Conservation (phyloP, 2,797 vertebrate genomes). For the Rhabdophis nuchalis region DNA sequence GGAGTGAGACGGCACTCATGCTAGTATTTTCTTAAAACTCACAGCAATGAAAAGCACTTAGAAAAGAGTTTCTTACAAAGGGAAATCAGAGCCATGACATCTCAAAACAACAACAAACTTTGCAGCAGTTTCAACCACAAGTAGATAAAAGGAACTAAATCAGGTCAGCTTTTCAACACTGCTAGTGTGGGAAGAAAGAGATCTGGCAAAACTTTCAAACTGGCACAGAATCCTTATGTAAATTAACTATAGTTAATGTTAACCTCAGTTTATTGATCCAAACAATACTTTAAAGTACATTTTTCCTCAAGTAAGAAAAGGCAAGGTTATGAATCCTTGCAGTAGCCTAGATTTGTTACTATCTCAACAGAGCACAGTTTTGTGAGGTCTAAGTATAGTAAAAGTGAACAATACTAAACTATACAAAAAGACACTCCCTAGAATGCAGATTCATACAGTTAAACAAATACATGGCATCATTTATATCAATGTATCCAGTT, state of each 20-base stretch:
- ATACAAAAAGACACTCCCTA: not conserved
- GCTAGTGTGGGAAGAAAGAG: not conserved
- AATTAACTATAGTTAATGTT: not conserved
- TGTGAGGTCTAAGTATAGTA: not conserved
- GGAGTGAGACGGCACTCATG: not conserved
- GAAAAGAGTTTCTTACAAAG: not conserved
- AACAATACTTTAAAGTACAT: not conserved
- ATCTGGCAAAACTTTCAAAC: not conserved
- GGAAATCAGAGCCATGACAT: not conserved
- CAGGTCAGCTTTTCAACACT: not conserved
- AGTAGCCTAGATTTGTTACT: not conserved
- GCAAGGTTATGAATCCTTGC: not conserved
- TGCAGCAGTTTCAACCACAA: not conserved
- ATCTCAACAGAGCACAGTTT: not conserved
- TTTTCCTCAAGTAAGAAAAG: not conserved
- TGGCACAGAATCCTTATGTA: not conserved
- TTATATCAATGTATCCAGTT: not conserved
- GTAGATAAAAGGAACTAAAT: not conserved
- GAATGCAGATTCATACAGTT: not conserved
- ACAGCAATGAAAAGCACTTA: not conserved
- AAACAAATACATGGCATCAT: not conserved
- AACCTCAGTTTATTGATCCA: not conserved
- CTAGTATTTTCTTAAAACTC: not conserved
- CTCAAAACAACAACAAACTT: not conserved
- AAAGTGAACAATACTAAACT: not conserved